Base-by-base conservation (phyloP, 2,888 invertebrate genomes). In the Petrolisthes manimaculis region DNA sequence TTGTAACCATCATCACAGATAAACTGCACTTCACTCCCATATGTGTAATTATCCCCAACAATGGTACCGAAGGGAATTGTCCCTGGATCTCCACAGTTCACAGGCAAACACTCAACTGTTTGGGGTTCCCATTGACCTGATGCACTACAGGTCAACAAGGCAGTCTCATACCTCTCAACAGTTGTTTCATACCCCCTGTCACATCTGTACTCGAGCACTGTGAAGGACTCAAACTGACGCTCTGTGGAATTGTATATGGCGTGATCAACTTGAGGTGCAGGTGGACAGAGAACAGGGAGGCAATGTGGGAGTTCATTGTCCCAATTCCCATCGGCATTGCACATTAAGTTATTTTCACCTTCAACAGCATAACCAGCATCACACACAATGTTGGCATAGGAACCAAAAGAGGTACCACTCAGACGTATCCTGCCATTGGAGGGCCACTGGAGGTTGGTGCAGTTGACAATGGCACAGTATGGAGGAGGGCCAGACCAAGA, bases 261-360 rank as follows among this genome's bases (percentile, higher is more conserved):
- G 75, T 90, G 84, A 80, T 69, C 24, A 12, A 75, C 56, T 24
- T 74, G 75, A 37, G 88, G 88, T 61, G 91, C 89, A 37, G 86
- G 88, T 37, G 88, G 89, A 67, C 92, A 92, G 18, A 92, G 92
- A 4, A 92, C 90, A 5, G 92, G 92, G 24, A 91, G 90, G 90
- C 93, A 93, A 5, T 88, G 89, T 6, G 93, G 93, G 24, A 92
- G 90, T 0, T 86, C 88, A 5, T 91, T 92, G 69, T 92, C 92
- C 93, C 93, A 93, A 0, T 91, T 69, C 5, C 93, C 92, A 9
- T 92, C 88, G 0, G 92, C 92, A 55, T 91, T 90, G 90, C 93
- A 93, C 56, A 83, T 79, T n/a, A 91, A 53, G 8, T 86, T 69
- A 12, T 77, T 84, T 18, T 84, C 86, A 53, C 90, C 90, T 61